These are phyloP conservation scores for Rostratula benghalensis DNA, from an alignment of 2,113 vertebrate genomes.

Conservation along the genomic window DNA sequence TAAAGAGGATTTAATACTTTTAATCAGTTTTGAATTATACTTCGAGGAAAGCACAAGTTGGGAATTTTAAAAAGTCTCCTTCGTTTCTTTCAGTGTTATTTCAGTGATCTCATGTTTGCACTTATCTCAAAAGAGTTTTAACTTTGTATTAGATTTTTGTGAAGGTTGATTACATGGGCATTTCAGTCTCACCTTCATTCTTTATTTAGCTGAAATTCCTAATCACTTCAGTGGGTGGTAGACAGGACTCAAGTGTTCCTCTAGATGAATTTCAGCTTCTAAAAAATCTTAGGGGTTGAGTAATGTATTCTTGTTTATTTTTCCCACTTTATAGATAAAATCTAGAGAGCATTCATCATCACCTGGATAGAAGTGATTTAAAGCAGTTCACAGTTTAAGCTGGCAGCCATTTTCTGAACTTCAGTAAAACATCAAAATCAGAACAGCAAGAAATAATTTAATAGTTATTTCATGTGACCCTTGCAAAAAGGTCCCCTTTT, in stretches of 20 bases:
- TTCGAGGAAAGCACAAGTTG: slow-evolving; percentile 46
- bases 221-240: slow-evolving; percentile 64
- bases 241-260: slow-evolving; percentile 52
- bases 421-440: slow-evolving; percentile 18
- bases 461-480: not conserved
- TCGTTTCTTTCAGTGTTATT: slow-evolving; percentile 47
- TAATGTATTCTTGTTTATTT: slow-evolving; percentile 62
- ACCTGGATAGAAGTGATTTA: slow-evolving; percentile 45
- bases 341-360: slow-evolving; percentile 30
- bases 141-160: slow-evolving; percentile 60
- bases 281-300: slow-evolving; percentile 39
- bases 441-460: not conserved
- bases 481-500: not conserved
- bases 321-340: slow-evolving; percentile 48
- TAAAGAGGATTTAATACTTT: slow-evolving; percentile 68
- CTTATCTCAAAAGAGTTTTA: slow-evolving; percentile 61
- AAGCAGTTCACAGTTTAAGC: slow-evolving; percentile 14
- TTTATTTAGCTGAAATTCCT: slow-evolving; percentile 64
- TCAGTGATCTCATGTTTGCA: slow-evolving; percentile 44
- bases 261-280: slow-evolving; percentile 59
- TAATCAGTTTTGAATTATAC: slow-evolving; percentile 75
- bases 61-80: slow-evolving; percentile 35
- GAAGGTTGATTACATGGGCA: slow-evolving; percentile 60
- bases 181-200: slow-evolving; percentile 61
- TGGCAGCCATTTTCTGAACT: slow-evolving; percentile 37